Conservation (phyloP, 2,113 vertebrate species). For the Falcunculus frontatus region DNA sequence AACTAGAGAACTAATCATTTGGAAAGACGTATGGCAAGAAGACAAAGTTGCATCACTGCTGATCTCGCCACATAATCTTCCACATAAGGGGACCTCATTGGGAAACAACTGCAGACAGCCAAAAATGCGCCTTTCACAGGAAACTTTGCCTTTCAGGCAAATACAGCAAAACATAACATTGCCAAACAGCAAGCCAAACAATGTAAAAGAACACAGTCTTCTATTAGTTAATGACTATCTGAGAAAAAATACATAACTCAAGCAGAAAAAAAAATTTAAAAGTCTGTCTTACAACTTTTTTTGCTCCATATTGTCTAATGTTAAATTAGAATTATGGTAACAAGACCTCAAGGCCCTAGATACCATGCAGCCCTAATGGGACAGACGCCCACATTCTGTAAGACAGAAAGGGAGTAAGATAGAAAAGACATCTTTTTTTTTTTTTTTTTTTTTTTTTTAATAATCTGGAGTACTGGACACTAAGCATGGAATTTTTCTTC, state of each 20-base stretch:
- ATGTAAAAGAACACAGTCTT: constrained; percentile 21
- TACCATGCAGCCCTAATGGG: neutral
- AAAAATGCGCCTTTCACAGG: constrained; percentile 36
- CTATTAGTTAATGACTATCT: constrained; percentile 35
- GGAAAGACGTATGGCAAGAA: constrained; percentile 42
- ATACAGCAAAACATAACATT: neutral
- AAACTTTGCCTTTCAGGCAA: constrained; percentile 53
- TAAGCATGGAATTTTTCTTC: constrained; percentile 6
- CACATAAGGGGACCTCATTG: constrained; percentile 52
- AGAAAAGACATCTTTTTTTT: neutral
- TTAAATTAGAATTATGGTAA: neutral
- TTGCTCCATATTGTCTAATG: neutral
- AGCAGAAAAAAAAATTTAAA: neutral
- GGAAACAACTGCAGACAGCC: constrained; percentile 53
- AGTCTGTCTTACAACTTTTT: neutral
- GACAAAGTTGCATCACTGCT: constrained; percentile 43
- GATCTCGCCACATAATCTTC: constrained; percentile 5
- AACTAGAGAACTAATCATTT: constrained; percentile 30
- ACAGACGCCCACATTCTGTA: neutral
- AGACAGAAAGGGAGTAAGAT: neutral
- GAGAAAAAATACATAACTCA: constrained; percentile 37
- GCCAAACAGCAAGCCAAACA: neutral
- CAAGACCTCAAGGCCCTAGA: neutral
- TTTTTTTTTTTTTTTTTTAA: neutral
- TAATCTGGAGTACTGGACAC: neutral